These are phyloP conservation scores for Felis chaus DNA, from an alignment of 2,113 vertebrate genomes.

Conservation along the genomic window DNA sequence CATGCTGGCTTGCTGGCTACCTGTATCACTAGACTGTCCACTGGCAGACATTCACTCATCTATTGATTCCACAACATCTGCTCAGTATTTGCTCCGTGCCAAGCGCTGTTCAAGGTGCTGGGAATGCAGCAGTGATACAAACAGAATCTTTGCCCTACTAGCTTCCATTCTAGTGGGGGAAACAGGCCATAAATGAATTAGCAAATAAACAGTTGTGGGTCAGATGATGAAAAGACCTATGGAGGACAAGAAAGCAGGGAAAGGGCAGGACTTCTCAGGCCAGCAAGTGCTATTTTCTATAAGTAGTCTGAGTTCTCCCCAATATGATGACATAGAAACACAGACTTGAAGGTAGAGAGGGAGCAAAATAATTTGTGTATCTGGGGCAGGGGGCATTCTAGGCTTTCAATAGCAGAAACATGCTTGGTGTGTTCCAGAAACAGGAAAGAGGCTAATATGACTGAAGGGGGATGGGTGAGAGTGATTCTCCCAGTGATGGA, in stretches of 20 bases:
- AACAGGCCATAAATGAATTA: background rate
- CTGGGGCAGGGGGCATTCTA: background rate
- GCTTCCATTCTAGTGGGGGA: background rate
- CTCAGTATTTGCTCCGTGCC: background rate
- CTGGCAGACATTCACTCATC: background rate
- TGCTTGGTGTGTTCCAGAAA: background rate
- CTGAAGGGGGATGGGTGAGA: too few species aligned
- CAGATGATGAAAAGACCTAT: too few species aligned
- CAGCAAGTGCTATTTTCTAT: background rate
- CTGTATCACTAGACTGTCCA: background rate
- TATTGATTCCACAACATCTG: background rate
- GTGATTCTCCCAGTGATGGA: fast-evolving
- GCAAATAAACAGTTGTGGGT: background rate
- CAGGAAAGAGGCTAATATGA: background rate
- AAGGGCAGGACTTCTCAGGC: background rate
- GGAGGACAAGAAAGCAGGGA: background rate
- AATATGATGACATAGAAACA: background rate
- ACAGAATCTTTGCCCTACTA: background rate
- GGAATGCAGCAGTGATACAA: background rate
- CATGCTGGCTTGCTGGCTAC: background rate
- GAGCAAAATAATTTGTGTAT: background rate
- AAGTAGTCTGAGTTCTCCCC: background rate
- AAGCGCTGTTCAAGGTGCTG: background rate
- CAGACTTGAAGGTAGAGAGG: background rate
- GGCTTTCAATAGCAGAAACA: background rate